phyloP scores from a whole-genome alignment of 2,888 invertebrate genomes.

The Eristalis tenax region DNA sequence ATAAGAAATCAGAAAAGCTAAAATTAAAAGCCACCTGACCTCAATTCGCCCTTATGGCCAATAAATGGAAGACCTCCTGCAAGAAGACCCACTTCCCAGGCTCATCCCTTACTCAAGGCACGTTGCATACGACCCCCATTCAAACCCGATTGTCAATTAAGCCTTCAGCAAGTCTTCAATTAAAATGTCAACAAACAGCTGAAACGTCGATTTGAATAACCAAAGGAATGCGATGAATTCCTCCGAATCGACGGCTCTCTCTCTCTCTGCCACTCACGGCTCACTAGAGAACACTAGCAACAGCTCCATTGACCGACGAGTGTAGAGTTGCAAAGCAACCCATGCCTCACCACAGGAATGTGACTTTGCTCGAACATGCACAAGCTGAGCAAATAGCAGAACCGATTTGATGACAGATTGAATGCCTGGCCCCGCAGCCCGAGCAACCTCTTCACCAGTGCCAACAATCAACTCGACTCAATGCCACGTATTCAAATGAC shows the following conservation, averaged over 20 bases:
- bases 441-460: conserved; percentile 20
- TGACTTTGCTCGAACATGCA: conserved; percentile 31
- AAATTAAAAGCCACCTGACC: neutral
- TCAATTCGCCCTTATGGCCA: neutral
- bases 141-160: neutral
- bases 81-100: neutral
- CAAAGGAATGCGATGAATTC: neutral
- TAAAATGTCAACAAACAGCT: conserved; percentile 17
- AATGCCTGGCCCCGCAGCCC: conserved; percentile 33
- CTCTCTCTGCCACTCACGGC: neutral
- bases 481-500: conserved; percentile 56
- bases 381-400: conserved; percentile 24
- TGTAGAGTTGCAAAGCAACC: conserved; percentile 15
- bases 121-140: neutral
- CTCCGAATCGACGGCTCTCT: neutral
- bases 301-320: conserved; percentile 22
- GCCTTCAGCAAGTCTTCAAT: neutral
- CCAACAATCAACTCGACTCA: conserved; percentile 54
- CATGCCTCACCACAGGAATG: conserved; percentile 39
- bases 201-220: neutral
- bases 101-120: neutral
- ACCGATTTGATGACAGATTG: conserved; percentile 57
- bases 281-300: neutral
- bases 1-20: too few species aligned
- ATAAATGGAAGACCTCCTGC: neutral